Evolutionary conservation across 2,797 vertebrate species (phyloP), one percentile per base, ranked within the genome.

Genomic region (Paramormyrops hopkinsi): DNA sequence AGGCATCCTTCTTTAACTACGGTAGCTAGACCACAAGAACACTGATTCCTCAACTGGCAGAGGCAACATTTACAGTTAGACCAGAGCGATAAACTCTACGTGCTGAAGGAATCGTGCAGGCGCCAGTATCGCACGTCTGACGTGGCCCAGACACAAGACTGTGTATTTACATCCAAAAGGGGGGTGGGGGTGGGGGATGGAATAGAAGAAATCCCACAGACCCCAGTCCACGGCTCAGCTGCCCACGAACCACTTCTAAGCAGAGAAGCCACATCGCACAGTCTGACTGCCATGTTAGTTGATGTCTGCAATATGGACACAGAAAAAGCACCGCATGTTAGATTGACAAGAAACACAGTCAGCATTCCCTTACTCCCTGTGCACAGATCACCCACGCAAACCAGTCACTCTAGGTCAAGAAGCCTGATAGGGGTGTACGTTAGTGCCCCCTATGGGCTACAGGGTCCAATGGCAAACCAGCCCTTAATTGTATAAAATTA

Each of bases 221-320:
- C 98, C 98, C 98, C 99, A 95, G 97, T 99, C 99, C 99, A 99
- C 96, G 98, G 98, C 97, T 99, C 99, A 95, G 98, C 97, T 91
- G 98, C 97, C 99, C 98, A 99, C 97, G 99, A 99, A 96, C 99
- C 99, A 97, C 99, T 99, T 98, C 99, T 99, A 97, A 99, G 98
- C 96, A 99, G 99, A 97, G 99, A 99, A 97, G 99, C 98, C 98
- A 99, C 98, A 97, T 99, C 99, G 97, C 98, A 99, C 96, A 99
- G 98, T 98, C 99, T 99, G 97, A 99, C 98, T 97, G 99, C 99
- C 98, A 99, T 99, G 97, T 86, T 89, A 89, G 89, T 96, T 98
- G 97, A 96, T 96, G 97, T 98, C 98, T 99, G 98, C 96, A 99
- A 99, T 97, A 97, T 98, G 97, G 97, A 99, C 97, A 99, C 96